A percentile compares a stretch with the other conserved stretches of the same genome.
Evolutionary conservation across 1,140 invertebrate genomes (phyloP).

Genomic region (Drosophila ananassae): DNA sequence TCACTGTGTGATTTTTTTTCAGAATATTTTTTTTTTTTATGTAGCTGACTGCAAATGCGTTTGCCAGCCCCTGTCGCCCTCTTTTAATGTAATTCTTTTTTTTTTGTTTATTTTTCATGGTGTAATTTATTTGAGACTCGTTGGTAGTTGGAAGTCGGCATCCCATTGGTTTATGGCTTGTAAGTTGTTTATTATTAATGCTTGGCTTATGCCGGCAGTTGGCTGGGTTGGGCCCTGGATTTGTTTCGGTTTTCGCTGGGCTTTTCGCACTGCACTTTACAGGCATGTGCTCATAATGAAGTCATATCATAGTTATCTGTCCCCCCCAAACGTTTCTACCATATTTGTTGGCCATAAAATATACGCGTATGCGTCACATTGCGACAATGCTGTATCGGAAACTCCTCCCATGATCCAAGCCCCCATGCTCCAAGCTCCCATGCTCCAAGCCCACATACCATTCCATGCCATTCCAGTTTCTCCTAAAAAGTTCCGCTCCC

Average conservation of each 20-base stretch:
- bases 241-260: constrained; percentile 11
- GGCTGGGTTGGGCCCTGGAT: constrained; percentile 12
- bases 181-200: constrained; percentile 81
- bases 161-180: constrained; percentile 80
- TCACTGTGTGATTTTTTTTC: constrained; percentile 53
- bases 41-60: constrained; percentile 50
- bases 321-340: constrained; percentile 42
- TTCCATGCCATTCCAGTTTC: too few species aligned
- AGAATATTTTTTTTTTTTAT: not conserved
- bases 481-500: constrained; percentile 9
- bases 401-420: not conserved
- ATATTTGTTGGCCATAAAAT: constrained; percentile 65
- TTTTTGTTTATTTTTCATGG: constrained; percentile 43
- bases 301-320: constrained; percentile 60
- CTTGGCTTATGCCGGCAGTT: constrained; percentile 70
- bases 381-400: constrained; percentile 42
- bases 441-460: not conserved
- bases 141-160: constrained; percentile 42
- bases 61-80: constrained; percentile 20
- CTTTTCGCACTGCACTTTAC: constrained; percentile 57
- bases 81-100: constrained; percentile 42
- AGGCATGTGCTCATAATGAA: constrained; percentile 75
- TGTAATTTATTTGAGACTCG: constrained; percentile 66
- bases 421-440: constrained; percentile 4
- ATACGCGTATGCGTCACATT: constrained; percentile 71